Evolutionary conservation across 2,113 vertebrate species (phyloP).

Genomic region (Odontophorus gujanensis): DNA sequence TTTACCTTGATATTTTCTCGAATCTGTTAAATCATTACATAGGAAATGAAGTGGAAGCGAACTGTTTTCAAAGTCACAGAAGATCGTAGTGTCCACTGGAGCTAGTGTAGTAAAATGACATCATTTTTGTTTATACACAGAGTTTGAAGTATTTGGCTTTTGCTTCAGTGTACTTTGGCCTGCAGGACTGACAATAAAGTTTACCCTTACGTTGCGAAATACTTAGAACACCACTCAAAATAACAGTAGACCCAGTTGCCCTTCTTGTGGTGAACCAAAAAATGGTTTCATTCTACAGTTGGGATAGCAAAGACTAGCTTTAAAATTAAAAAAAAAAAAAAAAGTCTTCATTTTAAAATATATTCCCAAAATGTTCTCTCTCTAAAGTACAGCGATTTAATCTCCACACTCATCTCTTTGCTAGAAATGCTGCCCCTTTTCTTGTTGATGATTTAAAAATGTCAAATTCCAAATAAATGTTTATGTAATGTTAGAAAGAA

Average conservation of each 20-base stretch:
- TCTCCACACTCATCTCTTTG: neutral
- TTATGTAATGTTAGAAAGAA: neutral
- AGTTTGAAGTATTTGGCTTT: neutral
- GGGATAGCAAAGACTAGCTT: neutral
- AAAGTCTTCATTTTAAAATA: neutral
- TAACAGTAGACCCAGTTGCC: neutral
- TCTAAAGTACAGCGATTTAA: neutral
- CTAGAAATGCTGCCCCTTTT: slow-evolving; percentile 9
- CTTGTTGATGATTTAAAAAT: neutral
- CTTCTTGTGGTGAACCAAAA: neutral
- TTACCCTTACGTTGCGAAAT: neutral
- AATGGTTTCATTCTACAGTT: neutral
- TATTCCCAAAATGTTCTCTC: neutral
- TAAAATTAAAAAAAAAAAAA: neutral
- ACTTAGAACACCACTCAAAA: neutral
- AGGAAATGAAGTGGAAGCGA: neutral
- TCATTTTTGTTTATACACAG: neutral
- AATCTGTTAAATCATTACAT: neutral
- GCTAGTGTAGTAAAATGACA: neutral
- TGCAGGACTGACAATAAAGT: neutral
- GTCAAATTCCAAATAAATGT: slow-evolving; percentile 1
- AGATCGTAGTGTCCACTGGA: neutral
- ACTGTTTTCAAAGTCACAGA: neutral
- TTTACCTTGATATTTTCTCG: neutral
- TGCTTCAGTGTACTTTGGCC: neutral